These are phyloP conservation scores for Poeciliopsis prolifica DNA, from an alignment of 2,113 vertebrate genomes.

Conservation along the genomic window DNA sequence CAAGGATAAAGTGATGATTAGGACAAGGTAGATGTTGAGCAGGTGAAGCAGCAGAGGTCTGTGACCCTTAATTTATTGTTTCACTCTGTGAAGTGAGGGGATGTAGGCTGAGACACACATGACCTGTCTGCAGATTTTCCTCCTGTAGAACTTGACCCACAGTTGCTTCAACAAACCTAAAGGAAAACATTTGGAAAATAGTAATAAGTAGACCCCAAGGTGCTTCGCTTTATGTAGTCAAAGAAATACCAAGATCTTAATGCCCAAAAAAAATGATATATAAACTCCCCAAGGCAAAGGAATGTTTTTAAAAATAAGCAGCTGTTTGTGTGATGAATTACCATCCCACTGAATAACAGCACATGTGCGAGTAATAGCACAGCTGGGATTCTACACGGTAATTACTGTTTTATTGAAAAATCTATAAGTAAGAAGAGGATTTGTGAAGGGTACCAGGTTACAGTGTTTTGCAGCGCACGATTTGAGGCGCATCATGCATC, in stretches of 20 bases:
- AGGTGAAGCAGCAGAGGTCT: conserved; percentile 23
- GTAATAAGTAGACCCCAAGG: conserved; percentile 21
- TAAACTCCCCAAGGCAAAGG: conserved; percentile 31
- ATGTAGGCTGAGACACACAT: conserved; percentile 32
- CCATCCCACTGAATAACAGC: conserved; percentile 46
- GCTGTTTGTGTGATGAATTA: conserved; percentile 69
- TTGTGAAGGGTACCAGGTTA: conserved; percentile 42
- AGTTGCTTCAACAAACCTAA: conserved; percentile 16
- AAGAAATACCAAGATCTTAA: conserved; percentile 24
- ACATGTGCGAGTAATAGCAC: conserved; percentile 54
- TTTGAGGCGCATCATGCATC: conserved; percentile 29
- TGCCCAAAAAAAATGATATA: conserved; percentile 23
- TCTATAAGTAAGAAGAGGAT: conserved; percentile 58
- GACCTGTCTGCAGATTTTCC: conserved; percentile 35
- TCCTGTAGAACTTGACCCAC: conserved; percentile 28
- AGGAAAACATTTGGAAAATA: conserved; percentile 20
- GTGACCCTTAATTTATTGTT: conserved; percentile 57
- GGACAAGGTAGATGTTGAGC: conserved; percentile 25
- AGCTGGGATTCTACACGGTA: conserved; percentile 59
- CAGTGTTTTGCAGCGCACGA: conserved; percentile 30
- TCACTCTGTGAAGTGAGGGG: conserved; percentile 35
- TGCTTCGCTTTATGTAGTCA: conserved; percentile 22
- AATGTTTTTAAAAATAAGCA: conserved; percentile 55
- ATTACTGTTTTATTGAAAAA: conserved; percentile 74
- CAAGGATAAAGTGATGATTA: conserved; percentile 37